These are phyloP conservation scores for Castor canadensis DNA, from an alignment of 2,113 vertebrate species.

Conservation along the genomic window DNA sequence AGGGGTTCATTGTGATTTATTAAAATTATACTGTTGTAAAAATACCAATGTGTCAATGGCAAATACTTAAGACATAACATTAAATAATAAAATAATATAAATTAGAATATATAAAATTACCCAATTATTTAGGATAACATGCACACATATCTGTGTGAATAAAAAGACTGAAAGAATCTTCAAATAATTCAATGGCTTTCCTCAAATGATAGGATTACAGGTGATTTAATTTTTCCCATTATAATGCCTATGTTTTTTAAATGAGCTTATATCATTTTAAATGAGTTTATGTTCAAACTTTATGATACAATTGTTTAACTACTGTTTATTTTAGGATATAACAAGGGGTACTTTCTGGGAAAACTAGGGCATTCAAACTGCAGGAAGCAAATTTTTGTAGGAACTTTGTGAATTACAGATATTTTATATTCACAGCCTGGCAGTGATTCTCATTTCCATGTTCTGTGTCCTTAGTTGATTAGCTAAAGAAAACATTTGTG, in stretches of 20 bases:
- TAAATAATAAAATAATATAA: constrained; percentile 23
- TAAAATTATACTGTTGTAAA: constrained; percentile 15
- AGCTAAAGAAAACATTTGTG: neutral
- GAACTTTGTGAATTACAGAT: neutral
- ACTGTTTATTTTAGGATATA: neutral
- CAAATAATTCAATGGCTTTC: neutral
- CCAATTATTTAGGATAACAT: neutral
- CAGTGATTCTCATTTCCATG: constrained; percentile 5
- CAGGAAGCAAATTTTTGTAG: neutral
- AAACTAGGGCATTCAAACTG: neutral
- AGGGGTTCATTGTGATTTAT: too few relatives aligned
- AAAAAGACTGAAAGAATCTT: neutral
- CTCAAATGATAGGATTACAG: neutral
- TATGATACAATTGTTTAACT: neutral
- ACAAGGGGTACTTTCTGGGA: neutral
- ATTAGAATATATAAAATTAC: neutral
- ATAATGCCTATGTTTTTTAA: neutral
- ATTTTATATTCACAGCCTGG: neutral
- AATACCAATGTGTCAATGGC: neutral
- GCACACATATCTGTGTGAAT: neutral
- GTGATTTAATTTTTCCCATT: neutral
- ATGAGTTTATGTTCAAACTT: neutral
- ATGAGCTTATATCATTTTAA: neutral
- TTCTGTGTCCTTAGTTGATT: neutral
- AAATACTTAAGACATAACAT: neutral